Evolutionary conservation across 2,797 vertebrate species (phyloP), one percentile per base, ranked within the genome.

Genomic region (Macropus fuliginosus): DNA sequence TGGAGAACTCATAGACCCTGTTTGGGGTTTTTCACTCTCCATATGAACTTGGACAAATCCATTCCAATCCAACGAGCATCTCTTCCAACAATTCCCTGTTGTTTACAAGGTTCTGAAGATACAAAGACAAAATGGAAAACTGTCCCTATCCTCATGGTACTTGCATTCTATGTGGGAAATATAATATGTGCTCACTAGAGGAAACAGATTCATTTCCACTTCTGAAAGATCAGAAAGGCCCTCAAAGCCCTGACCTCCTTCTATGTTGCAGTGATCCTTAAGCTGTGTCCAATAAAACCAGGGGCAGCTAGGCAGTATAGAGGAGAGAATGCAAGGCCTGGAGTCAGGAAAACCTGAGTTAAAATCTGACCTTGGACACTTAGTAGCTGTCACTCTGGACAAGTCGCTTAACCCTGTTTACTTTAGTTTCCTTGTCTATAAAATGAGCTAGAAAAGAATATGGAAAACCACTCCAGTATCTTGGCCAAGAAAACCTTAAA

Each of bases 151-250:
- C 21, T 24, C 40, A 81, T 40, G 16, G 24, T 50, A 12, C 10
- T 87, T 87, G 11, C 10, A 87, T 46, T 87, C 24, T 50, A 74
- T n/a, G 34, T 40, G 5, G 62, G 31, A 74, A 40, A 74, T 40
- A 87, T 40, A 87, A 27, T 50, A 46, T 50, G 40, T 87, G 40
- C 74, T 50, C 74, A 87, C 21, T 24, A 50, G 40, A 50, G 21
- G 40, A 87, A 46, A 87, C 0, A 11, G 74, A 28, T 87, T 50
- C 4, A 46, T 66, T 87, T 94, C 54, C 81, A 66, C 16, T 59
- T 59, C 91, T 56, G n/a, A 34, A 92, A 92, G 54, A 94, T 8
- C 10, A 95, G 12, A 87, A 92, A 94, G 12, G 31, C 91, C 66
- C 59, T 91, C 92, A 93, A 56, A 93, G 16, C n/a, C 14, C 40